Evolutionary conservation across 1,140 invertebrate species (phyloP).

Genomic region (Drosophila pectinifera): DNA sequence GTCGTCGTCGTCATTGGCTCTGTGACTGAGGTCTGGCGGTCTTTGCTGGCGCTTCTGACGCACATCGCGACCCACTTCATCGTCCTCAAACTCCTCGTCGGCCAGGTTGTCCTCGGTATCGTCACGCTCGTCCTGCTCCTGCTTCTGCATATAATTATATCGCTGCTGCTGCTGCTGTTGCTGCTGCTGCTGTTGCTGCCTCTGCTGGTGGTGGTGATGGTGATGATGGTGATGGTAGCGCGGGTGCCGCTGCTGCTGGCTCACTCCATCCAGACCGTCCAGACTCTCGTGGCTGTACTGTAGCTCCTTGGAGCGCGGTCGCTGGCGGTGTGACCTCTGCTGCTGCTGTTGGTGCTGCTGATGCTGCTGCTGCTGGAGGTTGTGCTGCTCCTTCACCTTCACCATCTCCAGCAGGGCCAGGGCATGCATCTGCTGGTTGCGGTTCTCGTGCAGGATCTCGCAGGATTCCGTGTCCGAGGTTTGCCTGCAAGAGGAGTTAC

Average conservation of each 20-base stretch:
- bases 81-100: constrained; percentile 83
- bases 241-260: constrained; percentile 44
- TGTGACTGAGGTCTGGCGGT: constrained; percentile 22
- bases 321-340: constrained; percentile 67
- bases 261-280: constrained; percentile 60
- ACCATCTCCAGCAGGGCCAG: constrained; percentile 70
- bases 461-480: constrained; percentile 84
- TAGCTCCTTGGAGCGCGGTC: constrained; percentile 78
- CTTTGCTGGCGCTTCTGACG: constrained; percentile 69
- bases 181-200: constrained; percentile 43
- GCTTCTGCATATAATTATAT: constrained; percentile 68
- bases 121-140: constrained; percentile 75
- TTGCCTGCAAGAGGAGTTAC: constrained; percentile 64
- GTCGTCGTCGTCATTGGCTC: constrained; percentile 19
- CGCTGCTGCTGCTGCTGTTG: constrained; percentile 57
- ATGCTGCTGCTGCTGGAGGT: constrained; percentile 18
- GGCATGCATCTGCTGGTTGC: constrained; percentile 73
- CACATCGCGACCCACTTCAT: constrained; percentile 80
- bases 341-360: constrained; percentile 55
- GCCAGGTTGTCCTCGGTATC: constrained; percentile 83
- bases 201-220: constrained; percentile 56
- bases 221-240: constrained; percentile 74
- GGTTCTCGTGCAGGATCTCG: constrained; percentile 83
- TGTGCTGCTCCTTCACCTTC: constrained; percentile 42
- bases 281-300: constrained; percentile 80